Percentiles rank a stretch among this genome's conserved stretches.
These are phyloP conservation scores for Leuciscus waleckii DNA, from an alignment of 2,797 vertebrate genomes.

Conservation along the genomic window DNA sequence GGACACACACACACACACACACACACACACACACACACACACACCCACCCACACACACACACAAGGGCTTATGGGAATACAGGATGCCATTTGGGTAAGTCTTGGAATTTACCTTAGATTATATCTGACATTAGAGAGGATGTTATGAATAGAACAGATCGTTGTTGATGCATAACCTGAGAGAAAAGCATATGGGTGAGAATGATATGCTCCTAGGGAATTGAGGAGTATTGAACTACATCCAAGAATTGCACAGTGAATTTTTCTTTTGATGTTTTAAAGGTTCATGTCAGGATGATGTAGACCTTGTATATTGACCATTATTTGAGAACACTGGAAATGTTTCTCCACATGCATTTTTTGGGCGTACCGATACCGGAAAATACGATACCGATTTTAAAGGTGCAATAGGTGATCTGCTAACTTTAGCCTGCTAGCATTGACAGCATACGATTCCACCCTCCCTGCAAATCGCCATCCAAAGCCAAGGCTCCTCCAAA, in stretches of 20 bases:
- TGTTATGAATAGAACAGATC: slow-evolving; percentile 13
- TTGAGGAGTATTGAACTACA: slow-evolving; percentile 3
- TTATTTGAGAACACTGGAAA: not conserved
- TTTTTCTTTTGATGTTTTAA: slow-evolving; percentile 19
- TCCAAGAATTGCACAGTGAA: slow-evolving; percentile 23
- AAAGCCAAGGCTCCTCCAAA: too few relatives aligned
- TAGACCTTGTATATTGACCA: slow-evolving; percentile 9
- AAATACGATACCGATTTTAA: too few relatives aligned
- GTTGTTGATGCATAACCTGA: slow-evolving; percentile 28
- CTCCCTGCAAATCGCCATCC: too few relatives aligned
- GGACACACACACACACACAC: not conserved
- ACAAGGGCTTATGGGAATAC: slow-evolving; percentile 1
- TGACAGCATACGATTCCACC: too few relatives aligned
- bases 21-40: too few relatives aligned
- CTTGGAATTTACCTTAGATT: slow-evolving; percentile 41
- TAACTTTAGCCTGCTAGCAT: too few relatives aligned
- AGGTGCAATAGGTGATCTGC: too few relatives aligned
- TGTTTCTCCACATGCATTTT: not conserved
- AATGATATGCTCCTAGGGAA: slow-evolving; percentile 2
- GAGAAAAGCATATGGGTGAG: slow-evolving; percentile 25
- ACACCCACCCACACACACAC: too few relatives aligned
- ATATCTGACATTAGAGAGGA: slow-evolving; percentile 34
- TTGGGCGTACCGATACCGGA: too few relatives aligned
- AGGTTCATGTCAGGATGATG: slow-evolving; percentile 24
- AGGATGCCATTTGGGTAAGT: not conserved